phyloP scores from a whole-genome alignment of 2,797 vertebrate genomes.

The Anguilla pacifica region DNA sequence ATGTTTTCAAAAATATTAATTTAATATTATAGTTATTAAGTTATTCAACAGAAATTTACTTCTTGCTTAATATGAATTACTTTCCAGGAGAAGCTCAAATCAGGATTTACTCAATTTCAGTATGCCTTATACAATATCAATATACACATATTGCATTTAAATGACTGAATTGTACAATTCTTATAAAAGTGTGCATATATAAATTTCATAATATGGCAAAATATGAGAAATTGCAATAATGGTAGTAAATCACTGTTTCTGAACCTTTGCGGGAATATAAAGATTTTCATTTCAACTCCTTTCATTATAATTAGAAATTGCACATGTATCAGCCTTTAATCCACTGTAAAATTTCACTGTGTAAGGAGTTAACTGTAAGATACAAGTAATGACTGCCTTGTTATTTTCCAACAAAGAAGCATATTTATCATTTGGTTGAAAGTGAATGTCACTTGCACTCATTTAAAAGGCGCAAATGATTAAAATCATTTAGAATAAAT shows the following conservation, averaged over 20 bases:
- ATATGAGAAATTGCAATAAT: too few species aligned
- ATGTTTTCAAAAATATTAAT: background rate
- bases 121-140: background rate
- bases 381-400: background rate
- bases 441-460: background rate
- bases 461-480: background rate
- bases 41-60: background rate
- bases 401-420: background rate
- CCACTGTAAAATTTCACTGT: background rate
- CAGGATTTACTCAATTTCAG: background rate
- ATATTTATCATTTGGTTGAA: background rate
- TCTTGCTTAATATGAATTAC: background rate
- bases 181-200: background rate
- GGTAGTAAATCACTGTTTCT: too few species aligned
- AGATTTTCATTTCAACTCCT: background rate
- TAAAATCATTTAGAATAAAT: background rate
- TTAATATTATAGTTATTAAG: background rate
- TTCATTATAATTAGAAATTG: background rate
- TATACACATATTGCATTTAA: background rate
- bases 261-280: too few species aligned
- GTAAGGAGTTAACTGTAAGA: too few species aligned
- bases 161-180: background rate
- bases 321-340: background rate
- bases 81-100: background rate
- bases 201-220: background rate